A percentile compares a stretch with the other conserved stretches of the same genome.
Evolutionary conservation across 2,113 vertebrate genomes (phyloP).

Genomic region (Neogobius melanostomus): DNA sequence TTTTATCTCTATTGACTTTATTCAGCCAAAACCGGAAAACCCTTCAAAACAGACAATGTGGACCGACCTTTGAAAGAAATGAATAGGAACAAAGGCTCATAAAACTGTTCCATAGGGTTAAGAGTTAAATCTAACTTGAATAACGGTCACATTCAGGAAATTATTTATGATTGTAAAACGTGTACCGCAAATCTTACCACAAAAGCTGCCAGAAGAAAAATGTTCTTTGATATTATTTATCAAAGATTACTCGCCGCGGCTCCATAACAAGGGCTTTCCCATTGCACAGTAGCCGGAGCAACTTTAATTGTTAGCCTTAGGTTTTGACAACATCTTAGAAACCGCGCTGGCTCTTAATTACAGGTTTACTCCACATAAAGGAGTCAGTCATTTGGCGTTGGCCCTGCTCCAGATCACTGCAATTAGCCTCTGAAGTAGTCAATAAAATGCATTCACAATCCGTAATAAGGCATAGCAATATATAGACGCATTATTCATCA

Average conservation of each 20-base stretch:
- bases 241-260: background rate
- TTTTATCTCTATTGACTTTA: slow-evolving; percentile 37
- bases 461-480: too few species aligned
- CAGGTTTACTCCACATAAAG: background rate
- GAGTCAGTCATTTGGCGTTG: background rate
- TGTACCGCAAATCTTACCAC: too few species aligned
- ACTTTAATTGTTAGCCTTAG: background rate
- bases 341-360: slow-evolving; percentile 12
- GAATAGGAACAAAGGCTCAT: background rate
- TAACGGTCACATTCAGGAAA: too few species aligned
- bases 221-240: too few species aligned
- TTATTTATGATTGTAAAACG: too few species aligned
- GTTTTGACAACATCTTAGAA: slow-evolving; percentile 11
- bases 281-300: background rate
- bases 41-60: slow-evolving; percentile 7
- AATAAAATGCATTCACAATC: too few species aligned
- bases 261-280: background rate
- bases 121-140: background rate
- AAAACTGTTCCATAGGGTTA: background rate
- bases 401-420: background rate
- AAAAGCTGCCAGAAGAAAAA: too few species aligned
- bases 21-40: slow-evolving; percentile 29
- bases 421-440: too few species aligned
- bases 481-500: too few species aligned
- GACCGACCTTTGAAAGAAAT: background rate